Evolutionary conservation across 2,113 vertebrate species (phyloP).

Genomic region (Atlantisia rogersi): DNA sequence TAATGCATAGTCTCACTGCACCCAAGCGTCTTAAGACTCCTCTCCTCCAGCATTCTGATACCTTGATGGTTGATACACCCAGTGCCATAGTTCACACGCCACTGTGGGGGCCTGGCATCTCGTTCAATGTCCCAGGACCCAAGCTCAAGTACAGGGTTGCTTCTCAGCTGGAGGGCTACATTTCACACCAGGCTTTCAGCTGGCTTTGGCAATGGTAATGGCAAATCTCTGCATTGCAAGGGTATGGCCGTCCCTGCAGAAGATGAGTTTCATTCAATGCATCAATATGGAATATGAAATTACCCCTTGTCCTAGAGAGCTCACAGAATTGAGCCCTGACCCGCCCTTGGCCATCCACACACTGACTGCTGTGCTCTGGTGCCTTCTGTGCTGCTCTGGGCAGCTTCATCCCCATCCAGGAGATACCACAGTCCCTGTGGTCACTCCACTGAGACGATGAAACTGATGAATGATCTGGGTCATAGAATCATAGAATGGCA

Average conservation of each 20-base stretch:
- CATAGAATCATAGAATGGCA: background rate
- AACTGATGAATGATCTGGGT: background rate
- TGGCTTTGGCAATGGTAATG: background rate
- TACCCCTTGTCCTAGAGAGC: background rate
- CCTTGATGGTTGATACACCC: too few species aligned
- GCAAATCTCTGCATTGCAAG: background rate
- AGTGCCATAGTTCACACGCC: background rate
- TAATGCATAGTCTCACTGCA: background rate
- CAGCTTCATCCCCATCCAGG: background rate
- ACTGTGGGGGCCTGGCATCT: accelerated
- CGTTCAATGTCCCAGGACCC: background rate
- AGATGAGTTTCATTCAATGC: background rate
- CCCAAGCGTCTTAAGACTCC: background rate
- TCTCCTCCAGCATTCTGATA: background rate
- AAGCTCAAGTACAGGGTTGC: background rate
- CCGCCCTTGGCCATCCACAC: background rate
- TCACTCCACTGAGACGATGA: background rate
- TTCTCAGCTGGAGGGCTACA: background rate
- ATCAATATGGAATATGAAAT: background rate
- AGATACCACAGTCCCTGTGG: background rate
- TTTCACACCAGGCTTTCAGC: background rate
- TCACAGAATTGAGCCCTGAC: background rate
- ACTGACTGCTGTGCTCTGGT: background rate
- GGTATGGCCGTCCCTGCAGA: background rate
- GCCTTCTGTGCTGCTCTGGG: background rate